These are phyloP conservation scores for Crocodylus rhombifer DNA, from an alignment of 2,797 vertebrate species.

Conservation along the genomic window DNA sequence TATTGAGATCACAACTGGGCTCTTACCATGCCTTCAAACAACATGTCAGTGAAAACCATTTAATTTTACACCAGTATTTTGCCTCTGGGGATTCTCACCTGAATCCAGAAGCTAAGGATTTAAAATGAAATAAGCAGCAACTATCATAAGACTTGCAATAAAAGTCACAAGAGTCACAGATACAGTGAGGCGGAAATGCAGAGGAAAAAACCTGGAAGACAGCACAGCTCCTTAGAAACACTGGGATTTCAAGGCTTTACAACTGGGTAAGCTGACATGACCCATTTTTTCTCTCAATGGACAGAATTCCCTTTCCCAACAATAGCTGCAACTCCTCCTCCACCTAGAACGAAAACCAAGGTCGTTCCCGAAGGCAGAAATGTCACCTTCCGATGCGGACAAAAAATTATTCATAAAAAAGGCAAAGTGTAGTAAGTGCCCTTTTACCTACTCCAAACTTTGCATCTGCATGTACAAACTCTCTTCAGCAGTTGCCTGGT, in stretches of 20 bases:
- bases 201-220: background rate
- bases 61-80: background rate
- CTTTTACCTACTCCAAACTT: background rate
- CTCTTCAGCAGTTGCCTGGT: no score
- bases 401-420: slow-evolving; percentile 95
- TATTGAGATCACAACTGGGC: background rate
- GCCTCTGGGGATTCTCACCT: background rate
- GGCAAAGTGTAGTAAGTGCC: slow-evolving; percentile 95
- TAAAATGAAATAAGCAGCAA: background rate
- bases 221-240: accelerated
- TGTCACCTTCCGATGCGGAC: slow-evolving; percentile 95
- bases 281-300: background rate
- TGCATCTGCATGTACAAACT: background rate
- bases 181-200: background rate
- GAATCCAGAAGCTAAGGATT: background rate
- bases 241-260: background rate
- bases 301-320: slow-evolving; percentile 96
- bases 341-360: slow-evolving; percentile 92
- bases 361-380: slow-evolving; percentile 93
- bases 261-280: background rate
- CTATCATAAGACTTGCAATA: background rate
- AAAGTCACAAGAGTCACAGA: background rate
- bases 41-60: background rate
- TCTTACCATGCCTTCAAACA: background rate
- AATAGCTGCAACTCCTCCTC: slow-evolving; percentile 85